A percentile compares a stretch with the other conserved stretches of the same genome.
These are phyloP conservation scores for Sus cebifrons DNA, from an alignment of 2,797 vertebrate genomes.

Conservation along the genomic window DNA sequence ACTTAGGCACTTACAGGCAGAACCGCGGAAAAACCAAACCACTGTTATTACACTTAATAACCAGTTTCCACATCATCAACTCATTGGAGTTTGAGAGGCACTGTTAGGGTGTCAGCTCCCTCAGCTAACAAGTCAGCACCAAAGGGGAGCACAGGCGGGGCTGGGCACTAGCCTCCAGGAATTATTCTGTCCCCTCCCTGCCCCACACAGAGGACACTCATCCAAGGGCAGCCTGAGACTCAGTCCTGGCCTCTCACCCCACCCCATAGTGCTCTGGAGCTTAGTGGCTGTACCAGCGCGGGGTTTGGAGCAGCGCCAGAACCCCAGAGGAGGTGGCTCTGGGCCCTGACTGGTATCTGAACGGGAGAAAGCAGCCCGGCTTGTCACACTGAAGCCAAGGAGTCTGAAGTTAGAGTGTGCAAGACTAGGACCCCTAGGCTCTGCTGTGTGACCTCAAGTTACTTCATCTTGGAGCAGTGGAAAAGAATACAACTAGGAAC, in stretches of 20 bases:
- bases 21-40: slow-evolving; percentile 85
- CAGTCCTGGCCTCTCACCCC: not conserved
- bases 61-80: slow-evolving; percentile 88
- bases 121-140: slow-evolving; percentile 76
- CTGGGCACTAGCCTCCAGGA: not conserved
- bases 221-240: slow-evolving; percentile 62
- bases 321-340: not conserved
- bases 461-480: not conserved
- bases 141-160: not conserved
- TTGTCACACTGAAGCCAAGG: not conserved
- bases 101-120: slow-evolving; percentile 80
- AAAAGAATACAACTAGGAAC: too few species aligned
- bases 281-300: not conserved
- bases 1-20: slow-evolving; percentile 86
- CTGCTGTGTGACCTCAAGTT: not conserved
- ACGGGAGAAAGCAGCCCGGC: not conserved
- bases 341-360: not conserved
- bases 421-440: not conserved
- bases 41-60: slow-evolving; percentile 89
- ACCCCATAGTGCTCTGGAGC: not conserved
- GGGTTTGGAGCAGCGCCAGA: not conserved
- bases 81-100: slow-evolving; percentile 83
- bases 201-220: not conserved
- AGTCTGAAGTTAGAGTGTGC: not conserved
- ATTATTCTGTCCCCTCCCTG: not conserved